phyloP scores from a whole-genome alignment of 2,797 vertebrate genomes.

The Pelochelys cantorii region DNA sequence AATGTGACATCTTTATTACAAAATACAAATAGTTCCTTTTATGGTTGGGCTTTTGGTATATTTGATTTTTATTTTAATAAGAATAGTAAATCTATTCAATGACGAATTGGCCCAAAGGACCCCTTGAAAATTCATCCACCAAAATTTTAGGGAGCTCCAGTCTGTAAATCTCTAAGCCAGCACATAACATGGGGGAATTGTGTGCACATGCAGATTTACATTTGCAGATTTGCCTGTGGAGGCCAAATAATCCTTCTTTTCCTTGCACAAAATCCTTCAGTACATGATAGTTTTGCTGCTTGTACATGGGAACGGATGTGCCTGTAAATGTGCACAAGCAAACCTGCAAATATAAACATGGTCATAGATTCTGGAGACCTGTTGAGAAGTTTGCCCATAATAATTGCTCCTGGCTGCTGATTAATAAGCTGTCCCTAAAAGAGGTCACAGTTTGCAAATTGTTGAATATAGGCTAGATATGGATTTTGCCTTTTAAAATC shows the following conservation, averaged over 20 bases:
- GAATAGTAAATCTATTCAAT: background rate
- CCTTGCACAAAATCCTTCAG: constrained; percentile 28
- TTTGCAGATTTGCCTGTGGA: constrained; percentile 5
- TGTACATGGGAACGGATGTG: background rate
- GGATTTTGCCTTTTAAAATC: background rate
- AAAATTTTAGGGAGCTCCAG: background rate
- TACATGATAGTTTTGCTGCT: background rate
- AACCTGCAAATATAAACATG: background rate
- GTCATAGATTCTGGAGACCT: background rate
- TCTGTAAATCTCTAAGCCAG: background rate
- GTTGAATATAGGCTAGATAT: background rate
- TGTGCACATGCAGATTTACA: background rate
- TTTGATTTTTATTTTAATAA: background rate
- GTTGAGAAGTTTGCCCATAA: background rate
- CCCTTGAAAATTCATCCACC: background rate
- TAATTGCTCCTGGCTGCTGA: background rate
- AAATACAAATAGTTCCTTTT: background rate
- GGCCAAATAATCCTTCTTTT: constrained; percentile 21
- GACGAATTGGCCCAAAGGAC: constrained; percentile 18
- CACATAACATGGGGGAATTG: background rate
- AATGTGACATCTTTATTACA: background rate
- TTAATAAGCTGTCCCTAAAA: background rate
- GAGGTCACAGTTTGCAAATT: background rate
- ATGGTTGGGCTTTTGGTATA: background rate
- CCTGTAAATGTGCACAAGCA: background rate